phyloP scores from a whole-genome alignment of 2,888 invertebrate species.

The Lochmaea crataegi region DNA sequence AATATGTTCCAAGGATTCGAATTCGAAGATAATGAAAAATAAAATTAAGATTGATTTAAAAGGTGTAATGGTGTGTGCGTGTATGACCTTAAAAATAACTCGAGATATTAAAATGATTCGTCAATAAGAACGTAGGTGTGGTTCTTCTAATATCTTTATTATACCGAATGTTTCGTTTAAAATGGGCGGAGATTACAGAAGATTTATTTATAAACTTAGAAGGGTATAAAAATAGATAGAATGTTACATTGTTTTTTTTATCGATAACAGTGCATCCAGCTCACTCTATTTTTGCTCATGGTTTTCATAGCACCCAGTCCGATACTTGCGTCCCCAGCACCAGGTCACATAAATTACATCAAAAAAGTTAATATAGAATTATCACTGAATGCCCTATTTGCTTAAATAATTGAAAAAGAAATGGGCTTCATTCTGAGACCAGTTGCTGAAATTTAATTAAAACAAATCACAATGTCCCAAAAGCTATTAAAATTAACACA shows the following conservation, averaged over 20 bases:
- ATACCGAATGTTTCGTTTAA: constrained; percentile 3
- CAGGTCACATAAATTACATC: too few relatives aligned
- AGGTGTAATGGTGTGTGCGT: constrained; percentile 2
- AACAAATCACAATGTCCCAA: too few relatives aligned
- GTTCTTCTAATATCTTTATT: constrained; percentile 8
- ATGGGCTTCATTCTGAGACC: too few relatives aligned
- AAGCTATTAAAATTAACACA: too few relatives aligned
- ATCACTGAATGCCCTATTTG: too few relatives aligned
- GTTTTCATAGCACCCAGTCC: too few relatives aligned
- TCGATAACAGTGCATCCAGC: too few relatives aligned
- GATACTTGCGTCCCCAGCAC: too few relatives aligned
- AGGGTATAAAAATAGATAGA: not conserved
- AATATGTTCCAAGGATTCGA: constrained; percentile 31
- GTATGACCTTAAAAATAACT: constrained; percentile 18
- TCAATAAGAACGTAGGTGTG: constrained; percentile 7
- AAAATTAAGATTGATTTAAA: constrained; percentile 22
- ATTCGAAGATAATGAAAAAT: constrained; percentile 20
- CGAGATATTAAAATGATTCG: constrained; percentile 6
- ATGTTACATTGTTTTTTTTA: not conserved
- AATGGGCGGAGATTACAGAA: not conserved
- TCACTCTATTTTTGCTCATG: too few relatives aligned
- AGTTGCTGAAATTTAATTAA: too few relatives aligned
- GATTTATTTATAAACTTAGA: not conserved
- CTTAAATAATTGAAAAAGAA: too few relatives aligned
- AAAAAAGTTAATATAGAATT: too few relatives aligned